Conservation (phyloP, 2,888 invertebrate genomes). For the Oscheius sp. region DNA sequence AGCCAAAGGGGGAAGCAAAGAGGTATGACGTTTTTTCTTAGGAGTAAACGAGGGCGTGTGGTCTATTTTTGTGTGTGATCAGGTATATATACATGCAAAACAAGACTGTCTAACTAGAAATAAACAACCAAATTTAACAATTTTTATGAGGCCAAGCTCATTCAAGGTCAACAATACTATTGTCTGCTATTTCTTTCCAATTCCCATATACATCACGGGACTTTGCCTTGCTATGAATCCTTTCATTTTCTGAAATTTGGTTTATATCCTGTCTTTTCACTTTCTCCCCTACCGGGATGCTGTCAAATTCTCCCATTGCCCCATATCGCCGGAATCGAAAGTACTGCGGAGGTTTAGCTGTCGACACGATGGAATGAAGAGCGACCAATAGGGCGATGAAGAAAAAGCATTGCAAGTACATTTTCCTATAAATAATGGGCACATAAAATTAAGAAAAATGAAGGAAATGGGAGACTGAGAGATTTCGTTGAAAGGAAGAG, state of each 20-base stretch:
- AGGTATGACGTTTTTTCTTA: too few species aligned
- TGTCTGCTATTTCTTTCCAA: slow-evolving; percentile 19
- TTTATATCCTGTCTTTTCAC: neutral
- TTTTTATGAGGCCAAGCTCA: neutral
- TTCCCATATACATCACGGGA: slow-evolving; percentile 26
- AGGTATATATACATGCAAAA: slow-evolving; percentile 18
- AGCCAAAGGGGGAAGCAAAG: neutral
- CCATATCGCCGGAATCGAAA: slow-evolving; percentile 29
- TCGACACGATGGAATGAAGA: neutral
- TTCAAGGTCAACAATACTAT: neutral
- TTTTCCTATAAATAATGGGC: neutral
- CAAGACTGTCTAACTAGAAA: neutral
- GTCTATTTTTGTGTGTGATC: neutral
- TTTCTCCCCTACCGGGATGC: neutral
- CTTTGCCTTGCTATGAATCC: neutral
- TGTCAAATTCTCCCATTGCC: neutral
- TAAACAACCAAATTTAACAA: slow-evolving; percentile 4
- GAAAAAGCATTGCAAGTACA: slow-evolving; percentile 16
- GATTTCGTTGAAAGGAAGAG: slow-evolving; percentile 17
- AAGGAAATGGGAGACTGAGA: neutral
- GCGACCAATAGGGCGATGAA: slow-evolving; percentile 2
- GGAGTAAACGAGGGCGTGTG: slow-evolving; percentile 21
- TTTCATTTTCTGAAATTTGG: slow-evolving; percentile 3
- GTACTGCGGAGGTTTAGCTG: slow-evolving; percentile 14
- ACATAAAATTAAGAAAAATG: slow-evolving; percentile 13